A percentile compares a stretch with the other conserved stretches of the same genome.
Conservation (phyloP, 1,140 invertebrate genomes). For the Apis dorsata region DNA sequence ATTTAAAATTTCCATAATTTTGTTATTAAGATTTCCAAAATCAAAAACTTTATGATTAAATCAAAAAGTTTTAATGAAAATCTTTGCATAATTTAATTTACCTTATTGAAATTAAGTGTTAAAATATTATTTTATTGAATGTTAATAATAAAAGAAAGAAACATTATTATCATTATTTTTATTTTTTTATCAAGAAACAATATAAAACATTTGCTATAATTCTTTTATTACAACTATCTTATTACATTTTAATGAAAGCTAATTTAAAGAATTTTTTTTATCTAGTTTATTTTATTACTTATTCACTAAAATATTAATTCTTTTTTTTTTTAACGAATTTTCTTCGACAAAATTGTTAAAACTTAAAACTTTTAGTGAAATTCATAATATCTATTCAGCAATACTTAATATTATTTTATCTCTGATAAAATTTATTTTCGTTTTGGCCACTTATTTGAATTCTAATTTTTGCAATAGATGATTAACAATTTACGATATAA, state of each 20-base stretch:
- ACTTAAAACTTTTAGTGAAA: not conserved
- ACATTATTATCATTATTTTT: not conserved
- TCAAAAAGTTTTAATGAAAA: not conserved
- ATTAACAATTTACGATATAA: not conserved
- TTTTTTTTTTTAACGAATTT: not conserved
- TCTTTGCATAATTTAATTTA: not conserved
- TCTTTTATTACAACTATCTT: not conserved
- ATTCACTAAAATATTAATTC: not conserved
- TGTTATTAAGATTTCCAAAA: not conserved
- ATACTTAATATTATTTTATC: not conserved
- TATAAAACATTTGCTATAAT: not conserved
- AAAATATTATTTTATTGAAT: not conserved
- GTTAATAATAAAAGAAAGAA: not conserved
- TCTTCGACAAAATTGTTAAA: not conserved
- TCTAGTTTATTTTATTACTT: not conserved
- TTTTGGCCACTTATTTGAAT: not conserved
- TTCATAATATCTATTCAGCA: not conserved
- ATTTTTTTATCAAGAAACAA: not conserved
- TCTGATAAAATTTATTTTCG: not conserved
- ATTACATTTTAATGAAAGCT: not conserved
- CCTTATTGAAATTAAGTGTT: too few species aligned
- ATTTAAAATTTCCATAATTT: not conserved
- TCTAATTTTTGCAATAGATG: not conserved
- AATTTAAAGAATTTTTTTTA: not conserved
- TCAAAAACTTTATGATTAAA: not conserved